Percentiles rank a stretch among this genome's conserved stretches.
phyloP scores from a whole-genome alignment of 1,140 invertebrate species.

The Mamestra configurata region DNA sequence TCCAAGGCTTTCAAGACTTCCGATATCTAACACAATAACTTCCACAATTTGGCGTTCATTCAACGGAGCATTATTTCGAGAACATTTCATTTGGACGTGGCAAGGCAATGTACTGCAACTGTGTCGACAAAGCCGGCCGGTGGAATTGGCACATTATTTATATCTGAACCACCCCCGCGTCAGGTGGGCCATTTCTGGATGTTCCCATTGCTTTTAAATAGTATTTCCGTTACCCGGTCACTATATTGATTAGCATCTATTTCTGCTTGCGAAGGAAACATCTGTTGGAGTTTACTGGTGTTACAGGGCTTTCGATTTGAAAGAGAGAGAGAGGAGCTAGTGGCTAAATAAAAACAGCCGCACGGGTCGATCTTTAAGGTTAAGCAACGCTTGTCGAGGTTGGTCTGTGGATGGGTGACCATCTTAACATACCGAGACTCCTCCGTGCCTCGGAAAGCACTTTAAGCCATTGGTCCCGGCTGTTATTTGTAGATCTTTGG shows the following conservation, averaged over 20 bases:
- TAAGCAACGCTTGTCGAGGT: too few species aligned
- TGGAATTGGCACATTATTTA: slow-evolving; percentile 75
- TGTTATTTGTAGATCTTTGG: too few species aligned
- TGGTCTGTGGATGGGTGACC: too few species aligned
- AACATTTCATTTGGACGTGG: slow-evolving; percentile 47
- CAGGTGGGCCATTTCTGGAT: slow-evolving; percentile 55
- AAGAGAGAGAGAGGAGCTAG: too few species aligned
- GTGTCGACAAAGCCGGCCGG: slow-evolving; percentile 63
- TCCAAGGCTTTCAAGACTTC: slow-evolving; percentile 33
- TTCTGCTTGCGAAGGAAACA: slow-evolving; percentile 36
- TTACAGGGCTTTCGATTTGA: slow-evolving; percentile 17
- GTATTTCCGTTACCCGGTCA: slow-evolving; percentile 48
- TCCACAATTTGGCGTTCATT: slow-evolving; percentile 41
- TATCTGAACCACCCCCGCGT: slow-evolving; percentile 62
- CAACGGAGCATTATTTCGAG: slow-evolving; percentile 52
- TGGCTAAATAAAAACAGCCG: too few species aligned
- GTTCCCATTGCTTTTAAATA: slow-evolving; percentile 51
- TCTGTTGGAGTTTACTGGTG: slow-evolving; percentile 25
- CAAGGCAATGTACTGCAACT: slow-evolving; percentile 62
- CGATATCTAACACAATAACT: slow-evolving; percentile 42
- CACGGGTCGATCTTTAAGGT: too few species aligned
- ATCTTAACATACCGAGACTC: too few species aligned
- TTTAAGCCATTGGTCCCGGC: too few species aligned
- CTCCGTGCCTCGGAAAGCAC: too few species aligned
- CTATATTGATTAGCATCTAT: slow-evolving; percentile 42